Percentiles rank a stretch among this genome's conserved stretches.
These are phyloP conservation scores for Rhagophthalmus giganteus DNA, from an alignment of 2,888 invertebrate species.

Conservation along the genomic window DNA sequence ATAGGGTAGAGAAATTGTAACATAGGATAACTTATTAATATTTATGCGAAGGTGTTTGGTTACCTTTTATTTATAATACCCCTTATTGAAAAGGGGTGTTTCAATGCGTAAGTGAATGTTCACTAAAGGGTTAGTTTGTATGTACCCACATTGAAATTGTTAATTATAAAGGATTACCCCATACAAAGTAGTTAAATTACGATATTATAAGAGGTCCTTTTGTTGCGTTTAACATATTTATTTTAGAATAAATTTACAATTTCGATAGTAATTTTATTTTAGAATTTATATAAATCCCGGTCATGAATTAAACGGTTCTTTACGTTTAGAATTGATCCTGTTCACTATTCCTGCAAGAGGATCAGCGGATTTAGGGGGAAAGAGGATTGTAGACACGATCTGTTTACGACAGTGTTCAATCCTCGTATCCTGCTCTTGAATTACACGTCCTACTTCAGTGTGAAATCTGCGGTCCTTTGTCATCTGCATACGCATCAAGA, in stretches of 20 bases:
- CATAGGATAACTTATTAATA: conserved; percentile 26
- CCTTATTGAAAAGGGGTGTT: conserved; percentile 22
- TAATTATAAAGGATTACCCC: conserved; percentile 19
- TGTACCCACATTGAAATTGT: conserved; percentile 20
- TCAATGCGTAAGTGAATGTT: conserved; percentile 10
- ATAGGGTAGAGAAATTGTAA: conserved; percentile 14
- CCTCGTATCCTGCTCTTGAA: conserved; percentile 48
- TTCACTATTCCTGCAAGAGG: conserved; percentile 40
- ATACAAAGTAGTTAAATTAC: conserved; percentile 7
- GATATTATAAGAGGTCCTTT: conserved; percentile 24
- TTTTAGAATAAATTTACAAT: too few relatives aligned
- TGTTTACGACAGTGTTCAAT: conserved; percentile 54
- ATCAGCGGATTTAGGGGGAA: conserved; percentile 45
- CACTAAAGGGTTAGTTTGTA: conserved; percentile 22
- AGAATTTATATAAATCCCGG: conserved; percentile 35
- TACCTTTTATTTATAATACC: conserved; percentile 27
- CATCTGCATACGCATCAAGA: conserved; percentile 34
- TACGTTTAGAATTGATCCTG: conserved; percentile 46
- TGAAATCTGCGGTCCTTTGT: conserved; percentile 41
- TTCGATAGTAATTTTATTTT: conserved; percentile 24
- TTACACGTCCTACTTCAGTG: conserved; percentile 47
- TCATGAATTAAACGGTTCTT: conserved; percentile 47
- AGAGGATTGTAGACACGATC: conserved; percentile 51
- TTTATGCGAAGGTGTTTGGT: conserved; percentile 27
- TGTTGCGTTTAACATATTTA: too few relatives aligned